Evolutionary conservation across 2,888 invertebrate species (phyloP).

Genomic region (Drosophila anomelani): DNA sequence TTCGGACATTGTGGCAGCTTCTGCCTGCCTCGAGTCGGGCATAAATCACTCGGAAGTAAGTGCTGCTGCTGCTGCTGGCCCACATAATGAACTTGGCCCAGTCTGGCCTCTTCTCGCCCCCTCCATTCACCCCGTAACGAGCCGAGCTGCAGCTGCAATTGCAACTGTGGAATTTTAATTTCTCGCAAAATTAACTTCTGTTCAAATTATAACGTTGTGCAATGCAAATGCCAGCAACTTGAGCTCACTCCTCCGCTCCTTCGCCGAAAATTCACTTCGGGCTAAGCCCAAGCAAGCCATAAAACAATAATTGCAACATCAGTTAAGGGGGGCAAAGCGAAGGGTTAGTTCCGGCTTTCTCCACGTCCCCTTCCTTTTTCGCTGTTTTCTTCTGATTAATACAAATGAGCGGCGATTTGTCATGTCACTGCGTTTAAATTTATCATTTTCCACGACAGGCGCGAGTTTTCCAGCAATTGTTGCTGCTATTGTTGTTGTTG

Average conservation of each 20-base stretch:
- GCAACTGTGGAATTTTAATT: slow-evolving; percentile 65
- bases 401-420: slow-evolving; percentile 81
- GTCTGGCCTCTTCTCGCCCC: background rate
- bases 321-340: slow-evolving; percentile 30
- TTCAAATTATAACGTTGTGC: slow-evolving; percentile 61
- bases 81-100: slow-evolving; percentile 49
- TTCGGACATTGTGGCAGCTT: slow-evolving; percentile 46
- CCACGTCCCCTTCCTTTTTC: slow-evolving; percentile 33
- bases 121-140: slow-evolving; percentile 21
- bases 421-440: slow-evolving; percentile 81
- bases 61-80: slow-evolving; percentile 34
- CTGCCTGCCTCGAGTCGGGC: slow-evolving; percentile 32
- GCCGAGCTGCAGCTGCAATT: slow-evolving; percentile 46
- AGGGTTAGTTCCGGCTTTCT: slow-evolving; percentile 37
- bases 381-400: slow-evolving; percentile 72
- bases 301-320: slow-evolving; percentile 78
- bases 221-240: slow-evolving; percentile 66
- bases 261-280: slow-evolving; percentile 41
- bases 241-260: slow-evolving; percentile 10
- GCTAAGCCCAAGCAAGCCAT: slow-evolving; percentile 54
- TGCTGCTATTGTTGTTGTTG: slow-evolving; percentile 28
- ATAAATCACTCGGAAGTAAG: slow-evolving; percentile 70
- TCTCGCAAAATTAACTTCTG: slow-evolving; percentile 74
- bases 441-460: slow-evolving; percentile 78
- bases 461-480: slow-evolving; percentile 61